Base-by-base conservation (phyloP, 2,113 vertebrate species). In the Carassius gibelio region DNA sequence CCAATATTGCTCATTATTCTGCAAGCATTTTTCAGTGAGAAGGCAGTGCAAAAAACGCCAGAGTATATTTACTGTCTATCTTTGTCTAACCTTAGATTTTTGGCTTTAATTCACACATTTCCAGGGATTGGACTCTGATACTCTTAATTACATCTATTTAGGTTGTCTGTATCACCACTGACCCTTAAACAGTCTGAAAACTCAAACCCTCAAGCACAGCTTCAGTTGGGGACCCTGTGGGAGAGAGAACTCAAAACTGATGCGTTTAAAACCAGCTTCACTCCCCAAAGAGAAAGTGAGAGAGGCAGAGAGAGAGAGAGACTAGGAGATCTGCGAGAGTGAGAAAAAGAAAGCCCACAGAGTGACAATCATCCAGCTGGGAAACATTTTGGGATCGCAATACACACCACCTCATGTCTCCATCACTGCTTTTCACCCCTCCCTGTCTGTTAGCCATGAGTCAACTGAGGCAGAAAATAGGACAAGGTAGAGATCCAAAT, bases 11-110 rank as follows among this genome's bases (percentile, higher is more conserved):
- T 68, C 36, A 14, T 78, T 69, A 50, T 59, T 36, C 57, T 86
- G 50, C 69, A 72, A 76, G 68, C 71, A 81, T 71, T 81, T 87
- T 91, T 91, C 85, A 91, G 91, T 91, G 94, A 95, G 94, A 95
- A 95, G 95, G 95, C 95, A 95, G 94, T 94, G 94, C 93, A 95
- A 93, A 91, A 89, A 94, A 45, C 85, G 64, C 48, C 42, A 61
- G 57, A 66, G 14, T 52, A 75, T 48, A 85, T 84, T 69, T 42
- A 62, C 42, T 42, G 90, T 42, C 86, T 85, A 89, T 82, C 77
- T 38, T 72, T 19, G 64, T 86, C 88, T 80, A 89, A 92, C 90
- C 90, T 55, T 90, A 88, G 75, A 36, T 19, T 84, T 50, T 75
- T 38, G 68, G 68, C 45, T 3, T 45, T 45, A 45, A 45, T 45